These are phyloP conservation scores for Coelopa frigida DNA, from an alignment of 1,140 invertebrate genomes.

Conservation along the genomic window DNA sequence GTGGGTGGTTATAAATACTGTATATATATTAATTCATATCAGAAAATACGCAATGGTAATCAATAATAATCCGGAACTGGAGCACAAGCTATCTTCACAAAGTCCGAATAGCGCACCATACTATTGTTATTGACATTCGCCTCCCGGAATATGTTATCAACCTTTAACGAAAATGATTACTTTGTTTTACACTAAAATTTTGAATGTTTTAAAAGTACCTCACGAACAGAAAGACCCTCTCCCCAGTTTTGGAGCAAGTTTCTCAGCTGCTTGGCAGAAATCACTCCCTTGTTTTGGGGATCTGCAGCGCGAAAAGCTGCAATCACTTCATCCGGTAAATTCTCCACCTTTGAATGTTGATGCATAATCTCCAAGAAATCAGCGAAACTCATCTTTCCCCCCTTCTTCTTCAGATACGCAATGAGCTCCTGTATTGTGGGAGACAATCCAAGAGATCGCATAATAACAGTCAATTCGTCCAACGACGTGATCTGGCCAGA, in stretches of 20 bases:
- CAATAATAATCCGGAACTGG: conserved; percentile 92
- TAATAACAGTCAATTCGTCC: conserved; percentile 87
- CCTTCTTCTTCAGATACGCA: conserved; percentile 76
- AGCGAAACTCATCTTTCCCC: conserved; percentile 89
- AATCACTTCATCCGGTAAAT: conserved; percentile 80
- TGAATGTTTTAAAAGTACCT: conserved; percentile 52
- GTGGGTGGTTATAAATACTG: background rate
- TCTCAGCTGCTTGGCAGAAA: conserved; percentile 75
- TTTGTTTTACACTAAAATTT: background rate
- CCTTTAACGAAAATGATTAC: conserved; percentile 42
- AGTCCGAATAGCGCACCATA: conserved; percentile 82
- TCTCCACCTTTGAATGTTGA: conserved; percentile 77
- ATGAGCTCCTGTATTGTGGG: conserved; percentile 86
- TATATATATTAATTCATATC: background rate
- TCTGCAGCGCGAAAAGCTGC: conserved; percentile 85
- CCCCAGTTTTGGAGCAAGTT: conserved; percentile 87
- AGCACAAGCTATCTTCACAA: conserved; percentile 88
- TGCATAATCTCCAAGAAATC: conserved; percentile 95
- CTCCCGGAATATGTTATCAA: conserved; percentile 89
- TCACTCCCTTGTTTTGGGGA: conserved; percentile 61
- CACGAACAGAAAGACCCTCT: conserved; percentile 79
- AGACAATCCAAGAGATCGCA: conserved; percentile 87
- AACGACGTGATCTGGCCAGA: conserved; percentile 78
- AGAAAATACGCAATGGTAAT: conserved; percentile 16
- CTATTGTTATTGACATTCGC: conserved; percentile 79